Evolutionary conservation across 2,888 invertebrate genomes (phyloP).

Genomic region (Polydrusus pterygomalis): DNA sequence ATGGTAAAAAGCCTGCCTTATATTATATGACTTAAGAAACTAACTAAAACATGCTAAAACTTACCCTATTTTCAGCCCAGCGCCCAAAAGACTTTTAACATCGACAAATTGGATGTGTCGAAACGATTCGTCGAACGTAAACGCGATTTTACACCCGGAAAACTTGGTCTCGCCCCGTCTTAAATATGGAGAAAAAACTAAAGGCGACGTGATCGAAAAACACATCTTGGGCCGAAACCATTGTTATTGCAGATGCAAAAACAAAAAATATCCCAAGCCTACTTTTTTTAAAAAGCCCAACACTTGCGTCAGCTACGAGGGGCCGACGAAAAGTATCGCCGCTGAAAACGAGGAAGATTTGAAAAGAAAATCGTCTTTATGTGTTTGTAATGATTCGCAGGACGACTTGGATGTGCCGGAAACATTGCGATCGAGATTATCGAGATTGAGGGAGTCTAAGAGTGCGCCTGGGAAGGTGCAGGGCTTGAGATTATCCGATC

Average conservation of each 20-base stretch:
- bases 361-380: conserved; percentile 46
- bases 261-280: conserved; percentile 50
- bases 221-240: conserved; percentile 54
- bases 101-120: conserved; percentile 55
- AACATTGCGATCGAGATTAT: conserved; percentile 12
- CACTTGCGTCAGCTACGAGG: conserved; percentile 49
- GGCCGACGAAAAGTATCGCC: conserved; percentile 2
- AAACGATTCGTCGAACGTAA: conserved; percentile 59
- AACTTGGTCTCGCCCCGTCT: conserved; percentile 34
- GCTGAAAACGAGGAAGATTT: conserved; percentile 37
- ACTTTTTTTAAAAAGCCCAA: conserved; percentile 55
- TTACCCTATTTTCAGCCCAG: conserved; percentile 28
- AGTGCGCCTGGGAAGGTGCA: conserved; percentile 22
- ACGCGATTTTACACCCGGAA: conserved; percentile 57
- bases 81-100: conserved; percentile 47
- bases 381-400: conserved; percentile 48
- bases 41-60: neutral
- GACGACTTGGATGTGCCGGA: conserved; percentile 6
- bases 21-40: too few relatives aligned
- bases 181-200: conserved; percentile 49
- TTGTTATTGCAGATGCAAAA: conserved; percentile 58
- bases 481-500: conserved; percentile 47
- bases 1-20: conserved; percentile 8
- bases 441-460: conserved; percentile 18
- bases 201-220: conserved; percentile 46